Base-by-base conservation (phyloP, 2,888 invertebrate species). In the Pachydiplax longipennis region DNA sequence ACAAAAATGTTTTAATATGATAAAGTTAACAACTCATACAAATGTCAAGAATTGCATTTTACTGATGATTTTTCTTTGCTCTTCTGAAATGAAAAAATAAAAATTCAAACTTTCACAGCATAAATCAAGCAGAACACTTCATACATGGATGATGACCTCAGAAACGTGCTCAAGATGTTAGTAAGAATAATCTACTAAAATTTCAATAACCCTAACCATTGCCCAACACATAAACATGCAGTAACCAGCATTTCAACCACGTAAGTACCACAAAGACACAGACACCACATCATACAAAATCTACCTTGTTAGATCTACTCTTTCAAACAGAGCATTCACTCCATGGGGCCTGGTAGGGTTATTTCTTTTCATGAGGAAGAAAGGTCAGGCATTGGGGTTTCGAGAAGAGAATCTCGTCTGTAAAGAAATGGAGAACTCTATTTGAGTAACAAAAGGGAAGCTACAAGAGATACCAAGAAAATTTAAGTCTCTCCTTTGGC, bases 321-420 rank as follows among this genome's bases (percentile, higher is more conserved):
- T 87, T 61, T 87, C 37, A 87, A 87, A 87, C 61, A 87, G 87
- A 87, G 87, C 87, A 87, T 87, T 87, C 65, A 87, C 87, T 87
- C 87, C 87, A 65, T 40, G 35, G 87, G 87, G 87, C 87, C 87
- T 87, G 87, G 87, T 35, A 87, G 37, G 87, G 61, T 58, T 61
- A 87, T 87, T 87, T 87, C 87, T 87, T 87, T 87, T 87, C 87
- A 37, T 87, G 61, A 87, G 87, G 87, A 83, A 18, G 82, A 87
- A 65, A 87, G 87, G 61, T 87, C 87, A 65, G 87, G 87, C 31
- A 87, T 87, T 12, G 58, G 87, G 87, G 87, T 87, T 87, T 87
- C 87, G 31, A 87, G 87, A 87, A 87, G 87, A 87, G 87, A 87
- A 87, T 87, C 87, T 61, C 87, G 87, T 87, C 87, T 87, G 87